A percentile compares a stretch with the other conserved stretches of the same genome.
Evolutionary conservation across 2,888 invertebrate genomes (phyloP).

Genomic region (Torymus aiolomorphi): DNA sequence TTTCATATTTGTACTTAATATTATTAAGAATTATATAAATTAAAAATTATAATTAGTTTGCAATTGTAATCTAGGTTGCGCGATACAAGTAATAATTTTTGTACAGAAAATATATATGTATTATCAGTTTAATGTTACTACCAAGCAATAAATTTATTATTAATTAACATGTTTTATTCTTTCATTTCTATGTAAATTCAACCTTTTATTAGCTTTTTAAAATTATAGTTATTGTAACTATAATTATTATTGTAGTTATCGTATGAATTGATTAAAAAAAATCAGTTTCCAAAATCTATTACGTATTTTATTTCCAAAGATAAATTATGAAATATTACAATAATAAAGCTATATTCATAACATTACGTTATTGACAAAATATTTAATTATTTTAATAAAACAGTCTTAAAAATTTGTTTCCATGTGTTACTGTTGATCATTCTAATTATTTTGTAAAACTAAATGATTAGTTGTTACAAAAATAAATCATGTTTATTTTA

Average conservation of each 20-base stretch:
- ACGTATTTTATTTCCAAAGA: conserved; percentile 35
- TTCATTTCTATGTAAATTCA: background rate
- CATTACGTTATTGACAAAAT: conserved; percentile 13
- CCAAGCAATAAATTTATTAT: conserved; percentile 38
- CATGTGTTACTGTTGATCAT: conserved; percentile 9
- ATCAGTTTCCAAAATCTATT: background rate
- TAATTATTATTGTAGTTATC: too few relatives aligned
- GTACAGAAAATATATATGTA: conserved; percentile 67
- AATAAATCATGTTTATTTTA: conserved; percentile 30
- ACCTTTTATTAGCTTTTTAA: background rate
- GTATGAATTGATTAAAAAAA: too few relatives aligned
- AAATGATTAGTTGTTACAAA: conserved; percentile 2
- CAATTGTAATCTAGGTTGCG: conserved; percentile 18
- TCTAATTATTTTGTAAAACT: conserved; percentile 16
- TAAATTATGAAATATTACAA: conserved; percentile 38
- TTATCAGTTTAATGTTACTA: conserved; percentile 56
- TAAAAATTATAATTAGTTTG: conserved; percentile 14
- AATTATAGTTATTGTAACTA: background rate
- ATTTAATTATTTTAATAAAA: conserved; percentile 27
- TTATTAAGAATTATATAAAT: conserved; percentile 9
- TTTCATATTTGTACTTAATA: too few relatives aligned
- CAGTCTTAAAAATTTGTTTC: conserved; percentile 40
- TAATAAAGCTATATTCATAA: conserved; percentile 10
- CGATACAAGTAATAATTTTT: conserved; percentile 59
- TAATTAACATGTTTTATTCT: conserved; percentile 9